phyloP scores from a whole-genome alignment of 2,888 invertebrate species.

The Flabesymbios commensalis region DNA sequence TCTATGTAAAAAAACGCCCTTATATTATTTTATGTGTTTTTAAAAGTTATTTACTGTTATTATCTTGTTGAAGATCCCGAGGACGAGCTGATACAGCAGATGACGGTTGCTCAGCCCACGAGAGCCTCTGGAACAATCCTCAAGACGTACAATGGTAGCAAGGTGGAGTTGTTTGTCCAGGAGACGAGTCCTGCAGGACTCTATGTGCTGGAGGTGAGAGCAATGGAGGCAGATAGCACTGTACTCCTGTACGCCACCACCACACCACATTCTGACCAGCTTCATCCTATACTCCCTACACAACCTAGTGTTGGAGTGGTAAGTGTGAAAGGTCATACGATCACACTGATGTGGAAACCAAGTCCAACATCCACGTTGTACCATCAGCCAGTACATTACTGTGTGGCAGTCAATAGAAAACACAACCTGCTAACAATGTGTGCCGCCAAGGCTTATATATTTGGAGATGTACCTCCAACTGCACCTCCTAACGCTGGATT shows the following conservation, averaged over 20 bases:
- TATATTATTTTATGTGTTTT: no score
- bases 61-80: no score
- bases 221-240: slow-evolving; percentile 44
- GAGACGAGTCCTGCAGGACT: slow-evolving; percentile 7
- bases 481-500: slow-evolving; percentile 48
- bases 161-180: no score
- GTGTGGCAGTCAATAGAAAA: slow-evolving; percentile 64
- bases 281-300: slow-evolving; percentile 39
- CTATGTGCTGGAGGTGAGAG: slow-evolving; percentile 39
- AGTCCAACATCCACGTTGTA: slow-evolving; percentile 28
- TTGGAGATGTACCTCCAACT: slow-evolving; percentile 54
- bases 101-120: no score
- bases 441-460: slow-evolving; percentile 62
- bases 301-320: slow-evolving; percentile 34
- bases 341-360: slow-evolving; percentile 43
- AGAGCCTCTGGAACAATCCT: no score
- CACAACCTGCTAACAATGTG: slow-evolving; percentile 64
- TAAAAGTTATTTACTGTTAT: no score
- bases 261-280: slow-evolving; percentile 36
- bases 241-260: slow-evolving; percentile 47
- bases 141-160: no score
- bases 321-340: slow-evolving; percentile 24
- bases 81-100: no score
- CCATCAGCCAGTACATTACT: slow-evolving; percentile 40
- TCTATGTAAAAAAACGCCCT: no score